Percentiles rank a stretch among this genome's conserved stretches.
Evolutionary conservation across 2,113 vertebrate species (phyloP).

Genomic region (Phainopepla nitens): DNA sequence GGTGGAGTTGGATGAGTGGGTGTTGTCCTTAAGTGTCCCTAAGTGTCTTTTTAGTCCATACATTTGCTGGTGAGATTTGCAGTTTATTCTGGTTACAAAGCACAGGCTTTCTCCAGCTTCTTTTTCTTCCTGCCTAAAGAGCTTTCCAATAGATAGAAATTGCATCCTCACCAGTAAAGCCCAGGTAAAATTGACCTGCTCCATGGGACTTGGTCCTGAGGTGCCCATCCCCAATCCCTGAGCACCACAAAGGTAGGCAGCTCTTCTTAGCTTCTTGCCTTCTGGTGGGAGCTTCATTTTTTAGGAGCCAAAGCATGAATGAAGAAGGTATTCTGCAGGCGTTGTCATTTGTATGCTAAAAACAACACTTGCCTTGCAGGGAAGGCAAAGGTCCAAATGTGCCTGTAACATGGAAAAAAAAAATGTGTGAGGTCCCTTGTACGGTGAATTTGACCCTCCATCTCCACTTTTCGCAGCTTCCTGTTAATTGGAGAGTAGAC

Average conservation of each 20-base stretch:
- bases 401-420: background rate
- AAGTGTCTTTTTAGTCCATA: background rate
- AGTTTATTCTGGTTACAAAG: background rate
- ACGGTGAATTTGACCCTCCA: background rate
- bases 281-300: background rate
- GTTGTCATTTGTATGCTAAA: background rate
- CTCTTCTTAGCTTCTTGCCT: background rate
- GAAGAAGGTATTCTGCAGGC: background rate
- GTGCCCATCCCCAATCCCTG: background rate
- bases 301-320: background rate
- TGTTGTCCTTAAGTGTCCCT: background rate
- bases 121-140: background rate
- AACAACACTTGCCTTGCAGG: background rate
- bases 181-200: background rate
- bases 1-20: background rate
- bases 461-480: background rate
- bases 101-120: background rate
- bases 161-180: background rate
- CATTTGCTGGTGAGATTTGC: background rate
- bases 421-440: background rate
- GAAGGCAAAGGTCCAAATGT: conserved; percentile 5
- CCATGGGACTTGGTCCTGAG: background rate
- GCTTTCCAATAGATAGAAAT: background rate
- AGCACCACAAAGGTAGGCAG: background rate
- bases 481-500: conserved; percentile 24